phyloP scores from a whole-genome alignment of 2,113 vertebrate genomes.

The Tringa solitaria region DNA sequence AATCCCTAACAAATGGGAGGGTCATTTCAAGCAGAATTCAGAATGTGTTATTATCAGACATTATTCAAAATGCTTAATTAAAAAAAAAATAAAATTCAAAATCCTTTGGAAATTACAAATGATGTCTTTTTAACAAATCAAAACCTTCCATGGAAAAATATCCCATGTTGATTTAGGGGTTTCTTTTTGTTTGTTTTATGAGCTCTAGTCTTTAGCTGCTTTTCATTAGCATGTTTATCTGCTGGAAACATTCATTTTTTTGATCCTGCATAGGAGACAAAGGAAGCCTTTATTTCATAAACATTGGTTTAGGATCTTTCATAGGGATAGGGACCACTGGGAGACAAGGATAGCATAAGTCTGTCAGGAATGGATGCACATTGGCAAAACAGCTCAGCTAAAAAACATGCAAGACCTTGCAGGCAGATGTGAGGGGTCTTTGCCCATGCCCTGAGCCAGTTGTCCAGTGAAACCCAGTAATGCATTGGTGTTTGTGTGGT shows the following conservation, averaged over 20 bases:
- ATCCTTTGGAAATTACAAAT: background rate
- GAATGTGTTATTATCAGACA: background rate
- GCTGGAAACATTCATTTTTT: background rate
- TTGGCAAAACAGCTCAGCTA: background rate
- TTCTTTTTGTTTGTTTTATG: background rate
- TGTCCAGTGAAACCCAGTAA: background rate
- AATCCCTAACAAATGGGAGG: background rate
- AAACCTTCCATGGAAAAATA: background rate
- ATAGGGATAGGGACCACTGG: background rate
- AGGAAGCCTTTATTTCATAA: background rate
- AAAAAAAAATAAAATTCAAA: background rate
- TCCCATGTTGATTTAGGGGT: background rate
- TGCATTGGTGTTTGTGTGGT: background rate
- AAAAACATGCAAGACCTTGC: background rate
- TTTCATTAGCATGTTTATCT: background rate
- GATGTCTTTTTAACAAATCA: background rate
- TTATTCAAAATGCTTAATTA: background rate
- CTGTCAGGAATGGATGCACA: background rate
- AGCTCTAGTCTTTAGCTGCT: background rate
- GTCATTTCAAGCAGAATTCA: background rate
- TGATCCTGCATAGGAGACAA: background rate
- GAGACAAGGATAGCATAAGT: background rate
- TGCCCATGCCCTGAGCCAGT: fast-evolving
- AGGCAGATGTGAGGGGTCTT: background rate
- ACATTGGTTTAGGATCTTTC: background rate